Evolutionary conservation across 1,140 invertebrate species (phyloP).

Genomic region (Acromyrmex echinatior): DNA sequence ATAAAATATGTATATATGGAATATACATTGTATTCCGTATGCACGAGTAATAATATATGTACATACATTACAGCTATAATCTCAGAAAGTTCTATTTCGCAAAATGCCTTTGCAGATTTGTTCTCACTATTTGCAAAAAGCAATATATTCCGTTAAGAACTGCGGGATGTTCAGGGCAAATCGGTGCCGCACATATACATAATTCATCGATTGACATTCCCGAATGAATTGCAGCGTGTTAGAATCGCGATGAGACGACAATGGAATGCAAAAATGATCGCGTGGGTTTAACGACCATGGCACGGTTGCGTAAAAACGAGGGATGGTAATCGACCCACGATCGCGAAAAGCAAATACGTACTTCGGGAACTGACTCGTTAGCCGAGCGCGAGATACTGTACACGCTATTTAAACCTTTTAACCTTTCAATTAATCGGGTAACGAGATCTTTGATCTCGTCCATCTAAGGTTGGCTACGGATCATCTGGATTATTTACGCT

Average conservation of each 20-base stretch:
- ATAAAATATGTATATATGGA: no score
- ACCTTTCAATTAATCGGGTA: slow-evolving; percentile 74
- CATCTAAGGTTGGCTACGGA: slow-evolving; percentile 9
- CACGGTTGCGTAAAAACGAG: slow-evolving; percentile 64
- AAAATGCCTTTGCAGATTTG: background rate
- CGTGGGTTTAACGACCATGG: slow-evolving; percentile 58
- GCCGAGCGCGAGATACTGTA: slow-evolving; percentile 19
- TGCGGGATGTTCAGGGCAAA: slow-evolving; percentile 27
- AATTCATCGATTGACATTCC: slow-evolving; percentile 59
- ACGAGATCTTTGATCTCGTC: slow-evolving; percentile 70
- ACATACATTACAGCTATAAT: background rate
- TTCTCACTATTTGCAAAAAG: background rate
- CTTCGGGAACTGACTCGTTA: slow-evolving; percentile 62
- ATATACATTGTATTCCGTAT: no score
- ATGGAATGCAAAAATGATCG: slow-evolving; percentile 49
- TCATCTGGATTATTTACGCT: slow-evolving; percentile 32
- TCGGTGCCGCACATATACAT: slow-evolving; percentile 44
- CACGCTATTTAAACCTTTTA: slow-evolving; percentile 69
- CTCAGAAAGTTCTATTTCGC: background rate
- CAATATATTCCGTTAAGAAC: slow-evolving; percentile 34
- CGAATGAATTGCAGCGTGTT: slow-evolving; percentile 43
- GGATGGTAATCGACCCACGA: slow-evolving; percentile 64
- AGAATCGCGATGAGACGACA: slow-evolving; percentile 46
- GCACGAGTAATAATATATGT: background rate
- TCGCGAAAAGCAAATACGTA: slow-evolving; percentile 57